Evolutionary conservation across 2,113 vertebrate genomes (phyloP), one percentile per base, ranked within the genome.

Genomic region (Melanerpes formicivorus): DNA sequence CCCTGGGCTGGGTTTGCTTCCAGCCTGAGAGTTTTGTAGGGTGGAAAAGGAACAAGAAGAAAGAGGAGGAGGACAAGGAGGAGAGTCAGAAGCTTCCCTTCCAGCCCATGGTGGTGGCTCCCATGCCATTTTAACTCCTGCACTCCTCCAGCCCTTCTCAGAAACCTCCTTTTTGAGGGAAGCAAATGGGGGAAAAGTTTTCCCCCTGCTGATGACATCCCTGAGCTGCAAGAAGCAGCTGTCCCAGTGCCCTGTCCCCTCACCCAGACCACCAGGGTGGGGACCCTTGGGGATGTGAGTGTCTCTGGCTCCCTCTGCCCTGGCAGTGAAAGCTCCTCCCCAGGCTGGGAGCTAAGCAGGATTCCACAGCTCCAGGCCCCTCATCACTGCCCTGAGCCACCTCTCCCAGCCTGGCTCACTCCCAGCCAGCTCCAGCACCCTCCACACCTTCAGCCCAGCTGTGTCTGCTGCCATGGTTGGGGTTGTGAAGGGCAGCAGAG

Each of bases 221-320:
- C 1, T 0, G 18, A 50, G 66, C 48, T 75, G 0, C 60, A 17
- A 54, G 26, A 52, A 63, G 26, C 3, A 0, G 37, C 26, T 17
- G 25, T 17, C 65, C 56, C 19, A 1, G 21, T 14, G 2, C 32
- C 48, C 70, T 4, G 9, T 37, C 30, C 62, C 60, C 16, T 21
- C 2, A 2, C 58, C 73, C 37, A 63, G 37, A 37, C 27, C 76
- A 58, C 8, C 2, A 0, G n/a, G 63, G 29, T 1, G 2, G 54
- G 29, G 44, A 42, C 15, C 32, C 62, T 50, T 21, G 16, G 37
- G 30, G 56, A 13, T 17, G 25, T 2, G 9, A 27, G 65, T 58
- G n/a, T 48, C 48, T 56, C 32, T 0, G 3, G 22, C 59, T 72
- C 18, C 27, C 40, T 58, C 48, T 63, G 40, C 27, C 37, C 84